Percentiles rank a stretch among this genome's conserved stretches.
Evolutionary conservation across 2,888 invertebrate species (phyloP).

Genomic region (Agriotes lineatus): DNA sequence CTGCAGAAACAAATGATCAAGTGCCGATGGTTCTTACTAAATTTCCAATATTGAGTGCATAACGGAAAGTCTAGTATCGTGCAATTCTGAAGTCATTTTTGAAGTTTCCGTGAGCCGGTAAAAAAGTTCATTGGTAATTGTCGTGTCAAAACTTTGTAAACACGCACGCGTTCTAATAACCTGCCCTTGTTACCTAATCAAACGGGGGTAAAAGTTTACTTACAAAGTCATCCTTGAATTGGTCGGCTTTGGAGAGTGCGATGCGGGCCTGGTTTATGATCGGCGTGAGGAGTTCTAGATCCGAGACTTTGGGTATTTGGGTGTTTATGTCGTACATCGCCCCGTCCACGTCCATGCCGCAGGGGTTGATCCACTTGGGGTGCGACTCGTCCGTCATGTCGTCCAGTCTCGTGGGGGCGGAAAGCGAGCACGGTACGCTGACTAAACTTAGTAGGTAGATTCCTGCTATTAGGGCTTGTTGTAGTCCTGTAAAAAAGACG

Average conservation of each 20-base stretch:
- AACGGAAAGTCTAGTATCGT: no score
- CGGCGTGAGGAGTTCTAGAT: slow-evolving; percentile 63
- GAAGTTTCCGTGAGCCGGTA: no score
- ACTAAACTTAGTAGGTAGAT: slow-evolving; percentile 63
- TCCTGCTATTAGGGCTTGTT: slow-evolving; percentile 63
- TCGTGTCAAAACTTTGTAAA: no score
- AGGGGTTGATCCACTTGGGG: slow-evolving; percentile 69
- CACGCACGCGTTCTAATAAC: no score
- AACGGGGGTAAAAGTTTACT: slow-evolving; percentile 59
- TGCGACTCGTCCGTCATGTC: slow-evolving; percentile 45
- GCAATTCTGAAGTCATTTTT: no score
- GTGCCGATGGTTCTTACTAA: no score
- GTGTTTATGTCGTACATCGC: slow-evolving; percentile 27
- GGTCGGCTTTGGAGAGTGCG: slow-evolving; percentile 64
- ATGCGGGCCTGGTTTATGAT: slow-evolving; percentile 66
- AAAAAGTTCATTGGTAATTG: no score
- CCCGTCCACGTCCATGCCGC: slow-evolving; percentile 60
- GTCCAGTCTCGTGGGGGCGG: slow-evolving; percentile 58
- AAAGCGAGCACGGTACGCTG: slow-evolving; percentile 59
- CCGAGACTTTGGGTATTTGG: slow-evolving; percentile 59
- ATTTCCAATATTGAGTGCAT: no score
- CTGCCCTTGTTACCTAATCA: background rate
- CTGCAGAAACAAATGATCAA: no score
- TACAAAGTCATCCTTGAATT: slow-evolving; percentile 67
- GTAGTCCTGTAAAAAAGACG: slow-evolving; percentile 64